These are phyloP conservation scores for Eledona agricola DNA, from an alignment of 2,888 invertebrate species.

Conservation along the genomic window DNA sequence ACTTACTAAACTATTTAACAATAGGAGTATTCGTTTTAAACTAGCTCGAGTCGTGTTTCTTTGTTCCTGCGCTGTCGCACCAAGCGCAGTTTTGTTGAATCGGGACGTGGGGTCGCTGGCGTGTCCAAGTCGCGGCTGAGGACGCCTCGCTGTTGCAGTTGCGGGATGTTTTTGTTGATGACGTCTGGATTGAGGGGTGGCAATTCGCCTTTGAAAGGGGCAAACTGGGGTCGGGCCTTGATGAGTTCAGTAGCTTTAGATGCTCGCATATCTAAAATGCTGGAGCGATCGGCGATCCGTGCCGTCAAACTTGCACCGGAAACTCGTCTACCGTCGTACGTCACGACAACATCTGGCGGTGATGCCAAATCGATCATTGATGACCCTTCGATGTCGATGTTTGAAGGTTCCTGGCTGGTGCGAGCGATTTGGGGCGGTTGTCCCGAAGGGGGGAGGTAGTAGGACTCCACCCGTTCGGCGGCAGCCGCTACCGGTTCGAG, in stretches of 20 bases:
- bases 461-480: conserved; percentile 75
- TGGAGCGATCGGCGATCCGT: conserved; percentile 51
- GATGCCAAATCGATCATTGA: conserved; percentile 42
- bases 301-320: conserved; percentile 71
- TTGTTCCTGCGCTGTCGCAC: conserved; percentile 53
- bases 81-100: conserved; percentile 62
- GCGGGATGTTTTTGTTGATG: conserved; percentile 57
- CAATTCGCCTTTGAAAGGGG: conserved; percentile 77
- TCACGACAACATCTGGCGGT: conserved; percentile 71
- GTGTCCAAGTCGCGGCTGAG: conserved; percentile 56
- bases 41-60: conserved; percentile 15
- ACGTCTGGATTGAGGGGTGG: conserved; percentile 68
- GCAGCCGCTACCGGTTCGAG: conserved; percentile 70
- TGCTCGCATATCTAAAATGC: conserved; percentile 52
- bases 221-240: conserved; percentile 75
- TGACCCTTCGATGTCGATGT: conserved; percentile 62
- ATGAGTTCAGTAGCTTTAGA: conserved; percentile 70
- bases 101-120: conserved; percentile 42
- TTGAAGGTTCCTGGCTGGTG: conserved; percentile 51
- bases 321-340: conserved; percentile 80
- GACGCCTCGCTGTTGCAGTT: conserved; percentile 51
- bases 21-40: conserved; percentile 28
- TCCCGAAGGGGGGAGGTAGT: conserved; percentile 76
- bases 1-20: conserved; percentile 25
- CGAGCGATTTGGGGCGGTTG: conserved; percentile 54